Percentiles rank a stretch among this genome's conserved stretches.
Conservation (phyloP, 2,113 vertebrate species). For the Elgaria multicarinata region DNA sequence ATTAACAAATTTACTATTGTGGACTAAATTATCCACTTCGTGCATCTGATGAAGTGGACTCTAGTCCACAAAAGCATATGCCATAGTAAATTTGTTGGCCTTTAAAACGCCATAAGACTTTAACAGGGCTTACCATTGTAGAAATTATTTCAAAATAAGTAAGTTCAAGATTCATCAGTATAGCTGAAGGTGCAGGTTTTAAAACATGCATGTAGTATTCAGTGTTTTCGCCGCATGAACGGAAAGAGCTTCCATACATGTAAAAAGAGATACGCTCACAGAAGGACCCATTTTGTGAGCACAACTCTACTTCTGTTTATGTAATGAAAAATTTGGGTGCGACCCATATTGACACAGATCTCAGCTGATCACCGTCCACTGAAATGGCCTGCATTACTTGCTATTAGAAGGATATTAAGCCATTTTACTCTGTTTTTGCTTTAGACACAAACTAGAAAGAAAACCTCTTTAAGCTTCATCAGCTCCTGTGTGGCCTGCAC, state of each 20-base stretch:
- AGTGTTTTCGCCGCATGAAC: background rate
- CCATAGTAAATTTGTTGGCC: background rate
- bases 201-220: background rate
- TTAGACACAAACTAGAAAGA: background rate
- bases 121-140: background rate
- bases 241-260: background rate
- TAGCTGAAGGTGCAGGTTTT: background rate
- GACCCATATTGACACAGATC: background rate
- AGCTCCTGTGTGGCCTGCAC: background rate
- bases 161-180: background rate
- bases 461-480: background rate
- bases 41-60: background rate
- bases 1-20: background rate
- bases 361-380: background rate
- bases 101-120: background rate
- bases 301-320: background rate
- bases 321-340: background rate
- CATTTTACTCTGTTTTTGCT: background rate
- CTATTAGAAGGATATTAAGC: background rate
- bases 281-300: background rate
- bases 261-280: background rate
- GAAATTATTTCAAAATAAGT: background rate
- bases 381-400: background rate
- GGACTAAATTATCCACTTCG: background rate
- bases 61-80: background rate